These are phyloP conservation scores for Amblyornis subalaris DNA, from an alignment of 2,113 vertebrate species.

Conservation along the genomic window DNA sequence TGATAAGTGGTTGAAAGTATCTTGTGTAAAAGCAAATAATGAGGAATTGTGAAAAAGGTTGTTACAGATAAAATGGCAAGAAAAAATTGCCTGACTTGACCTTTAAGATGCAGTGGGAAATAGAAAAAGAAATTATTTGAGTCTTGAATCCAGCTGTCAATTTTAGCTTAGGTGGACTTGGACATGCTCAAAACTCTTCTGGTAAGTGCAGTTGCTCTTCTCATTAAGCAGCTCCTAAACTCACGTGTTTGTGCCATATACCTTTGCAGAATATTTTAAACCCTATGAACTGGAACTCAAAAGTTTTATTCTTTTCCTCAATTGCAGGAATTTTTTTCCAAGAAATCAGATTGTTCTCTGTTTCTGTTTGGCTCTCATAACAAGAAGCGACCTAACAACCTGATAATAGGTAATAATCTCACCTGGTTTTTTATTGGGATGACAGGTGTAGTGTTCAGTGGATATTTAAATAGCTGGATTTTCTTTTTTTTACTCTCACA, in stretches of 20 bases:
- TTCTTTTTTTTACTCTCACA: slow-evolving; percentile 40
- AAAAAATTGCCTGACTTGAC: neutral
- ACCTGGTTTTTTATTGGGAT: neutral
- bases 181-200: neutral
- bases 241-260: rapidly evolving
- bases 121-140: neutral
- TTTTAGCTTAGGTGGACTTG: neutral
- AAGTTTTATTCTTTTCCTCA: neutral
- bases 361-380: slow-evolving; percentile 97
- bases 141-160: neutral
- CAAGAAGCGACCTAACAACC: slow-evolving; percentile 95
- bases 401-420: slow-evolving; percentile 82
- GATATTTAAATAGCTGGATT: neutral
- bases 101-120: neutral
- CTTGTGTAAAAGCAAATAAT: neutral
- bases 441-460: neutral
- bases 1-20: neutral
- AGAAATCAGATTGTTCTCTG: slow-evolving; percentile 92
- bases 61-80: neutral
- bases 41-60: neutral
- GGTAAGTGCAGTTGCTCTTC: neutral
- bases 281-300: neutral
- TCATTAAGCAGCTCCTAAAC: neutral
- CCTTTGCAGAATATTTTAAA: neutral
- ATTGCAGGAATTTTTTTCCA: slow-evolving; percentile 94